These are phyloP conservation scores for Anseranas semipalmata DNA, from an alignment of 2,113 vertebrate species.

Conservation along the genomic window DNA sequence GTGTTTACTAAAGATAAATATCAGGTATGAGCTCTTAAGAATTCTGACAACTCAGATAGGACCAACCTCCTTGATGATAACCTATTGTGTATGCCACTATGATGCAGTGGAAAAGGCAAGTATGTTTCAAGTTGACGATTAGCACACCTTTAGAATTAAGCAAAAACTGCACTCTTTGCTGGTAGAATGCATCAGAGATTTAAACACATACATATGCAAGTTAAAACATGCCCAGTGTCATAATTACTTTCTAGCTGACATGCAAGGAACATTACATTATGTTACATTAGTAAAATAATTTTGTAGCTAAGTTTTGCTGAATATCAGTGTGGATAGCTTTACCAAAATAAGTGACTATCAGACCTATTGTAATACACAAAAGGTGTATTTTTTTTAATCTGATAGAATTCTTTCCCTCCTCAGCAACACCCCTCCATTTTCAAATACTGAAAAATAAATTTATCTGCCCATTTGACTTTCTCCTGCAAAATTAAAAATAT, in stretches of 20 bases:
- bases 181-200: neutral
- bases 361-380: neutral
- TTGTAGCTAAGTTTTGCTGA: neutral
- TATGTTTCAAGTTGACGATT: neutral
- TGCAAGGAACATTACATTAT: neutral
- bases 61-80: neutral
- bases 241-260: neutral
- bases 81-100: neutral
- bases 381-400: neutral
- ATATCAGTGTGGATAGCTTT: neutral
- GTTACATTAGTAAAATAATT: neutral
- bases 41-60: slow-evolving; percentile 35
- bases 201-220: fast-evolving
- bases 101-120: neutral
- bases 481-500: neutral
- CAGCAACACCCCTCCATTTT: fast-evolving
- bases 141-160: neutral
- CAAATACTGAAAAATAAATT: neutral
- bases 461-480: neutral
- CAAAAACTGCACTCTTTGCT: neutral
- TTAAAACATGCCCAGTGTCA: neutral
- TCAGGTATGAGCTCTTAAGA: slow-evolving; percentile 19
- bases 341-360: neutral
- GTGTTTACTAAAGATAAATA: slow-evolving; percentile 30
- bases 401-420: neutral